Evolutionary conservation across 2,113 vertebrate genomes (phyloP).

Genomic region (Bolborhynchus lineola): DNA sequence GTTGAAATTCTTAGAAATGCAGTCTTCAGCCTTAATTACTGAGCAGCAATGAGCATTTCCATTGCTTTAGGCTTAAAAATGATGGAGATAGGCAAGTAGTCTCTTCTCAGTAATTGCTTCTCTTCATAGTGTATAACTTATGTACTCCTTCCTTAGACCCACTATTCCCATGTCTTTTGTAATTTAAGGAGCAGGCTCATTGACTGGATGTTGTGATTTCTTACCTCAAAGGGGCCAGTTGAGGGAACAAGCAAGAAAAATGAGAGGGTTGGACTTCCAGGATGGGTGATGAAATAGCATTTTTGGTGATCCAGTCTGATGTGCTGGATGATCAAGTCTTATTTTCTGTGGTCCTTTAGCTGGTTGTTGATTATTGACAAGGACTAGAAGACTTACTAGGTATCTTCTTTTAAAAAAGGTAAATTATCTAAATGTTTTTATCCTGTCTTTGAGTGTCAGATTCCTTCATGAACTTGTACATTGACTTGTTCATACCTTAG

Average conservation of each 20-base stretch:
- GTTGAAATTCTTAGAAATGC: background rate
- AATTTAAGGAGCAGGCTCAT: background rate
- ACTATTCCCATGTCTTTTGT: background rate
- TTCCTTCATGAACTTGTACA: background rate
- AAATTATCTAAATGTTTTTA: background rate
- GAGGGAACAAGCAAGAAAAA: background rate
- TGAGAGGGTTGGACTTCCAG: background rate
- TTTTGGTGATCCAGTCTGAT: background rate
- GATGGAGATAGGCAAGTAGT: background rate
- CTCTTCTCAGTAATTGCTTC: slow-evolving; percentile 25
- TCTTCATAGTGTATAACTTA: slow-evolving; percentile 12
- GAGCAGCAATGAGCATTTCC: background rate
- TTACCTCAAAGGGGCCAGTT: background rate
- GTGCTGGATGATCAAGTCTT: background rate
- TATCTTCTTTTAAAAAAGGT: background rate
- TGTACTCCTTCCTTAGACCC: background rate
- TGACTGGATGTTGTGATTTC: background rate
- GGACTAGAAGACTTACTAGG: background rate
- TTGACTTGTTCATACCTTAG: background rate
- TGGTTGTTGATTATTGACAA: background rate
- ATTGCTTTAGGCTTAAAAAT: slow-evolving; percentile 37
- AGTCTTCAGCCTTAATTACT: slow-evolving; percentile 27
- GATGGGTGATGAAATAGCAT: background rate
- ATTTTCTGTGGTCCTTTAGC: background rate
- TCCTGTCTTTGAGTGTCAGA: background rate